Evolutionary conservation across 2,113 vertebrate species (phyloP).

Genomic region (Xenus cinereus): DNA sequence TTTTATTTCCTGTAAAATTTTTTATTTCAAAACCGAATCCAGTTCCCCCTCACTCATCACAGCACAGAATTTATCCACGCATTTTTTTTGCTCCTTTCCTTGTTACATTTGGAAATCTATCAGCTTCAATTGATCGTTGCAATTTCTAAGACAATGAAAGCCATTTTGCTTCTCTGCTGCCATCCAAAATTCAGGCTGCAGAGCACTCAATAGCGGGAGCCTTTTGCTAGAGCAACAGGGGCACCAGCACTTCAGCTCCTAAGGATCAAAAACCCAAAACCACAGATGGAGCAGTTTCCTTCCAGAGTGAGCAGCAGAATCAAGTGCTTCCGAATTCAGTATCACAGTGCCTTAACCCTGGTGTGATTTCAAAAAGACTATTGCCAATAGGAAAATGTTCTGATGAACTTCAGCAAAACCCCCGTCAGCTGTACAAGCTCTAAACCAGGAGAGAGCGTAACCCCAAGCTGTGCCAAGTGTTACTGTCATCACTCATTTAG

Average conservation of each 20-base stretch:
- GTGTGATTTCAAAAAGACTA: too few relatives aligned
- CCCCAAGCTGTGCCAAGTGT: neutral
- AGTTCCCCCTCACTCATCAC: neutral
- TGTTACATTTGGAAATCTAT: neutral
- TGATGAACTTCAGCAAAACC: neutral
- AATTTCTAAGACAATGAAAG: neutral
- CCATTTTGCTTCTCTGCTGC: neutral
- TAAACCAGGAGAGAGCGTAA: accelerated
- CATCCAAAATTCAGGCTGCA: neutral
- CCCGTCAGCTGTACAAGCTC: neutral
- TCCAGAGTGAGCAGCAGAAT: neutral
- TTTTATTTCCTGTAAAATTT: too few relatives aligned
- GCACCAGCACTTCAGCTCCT: neutral
- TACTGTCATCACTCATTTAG: too few relatives aligned
- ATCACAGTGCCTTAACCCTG: neutral
- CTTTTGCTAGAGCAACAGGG: neutral
- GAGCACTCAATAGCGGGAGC: accelerated
- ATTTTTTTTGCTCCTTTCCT: neutral
- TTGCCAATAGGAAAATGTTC: neutral
- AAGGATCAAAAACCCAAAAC: neutral
- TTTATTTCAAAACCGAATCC: neutral
- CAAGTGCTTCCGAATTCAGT: neutral
- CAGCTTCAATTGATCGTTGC: neutral
- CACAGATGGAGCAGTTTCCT: accelerated
- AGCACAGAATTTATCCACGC: neutral